Percentiles rank a stretch among this genome's conserved stretches.
phyloP scores from a whole-genome alignment of 1,140 invertebrate genomes.

The Bursaphelenchus mucronatus region DNA sequence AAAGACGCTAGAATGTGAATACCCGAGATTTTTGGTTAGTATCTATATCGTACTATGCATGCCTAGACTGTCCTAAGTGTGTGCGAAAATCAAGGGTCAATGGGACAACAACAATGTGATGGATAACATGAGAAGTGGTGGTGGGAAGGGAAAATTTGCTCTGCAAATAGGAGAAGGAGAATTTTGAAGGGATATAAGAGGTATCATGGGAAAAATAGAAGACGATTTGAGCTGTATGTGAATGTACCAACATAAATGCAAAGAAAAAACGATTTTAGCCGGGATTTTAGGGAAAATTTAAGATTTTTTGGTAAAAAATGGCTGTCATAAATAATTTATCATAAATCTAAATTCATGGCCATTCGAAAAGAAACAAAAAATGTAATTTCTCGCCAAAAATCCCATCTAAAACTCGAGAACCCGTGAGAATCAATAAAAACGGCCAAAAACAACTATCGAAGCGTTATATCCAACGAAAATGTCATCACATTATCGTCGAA shows the following conservation, averaged over 20 bases:
- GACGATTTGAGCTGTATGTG: neutral
- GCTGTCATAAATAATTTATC: slow-evolving; percentile 5
- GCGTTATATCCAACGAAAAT: neutral
- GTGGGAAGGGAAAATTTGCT: neutral
- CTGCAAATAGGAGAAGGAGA: neutral
- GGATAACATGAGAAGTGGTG: neutral
- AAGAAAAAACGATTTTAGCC: neutral
- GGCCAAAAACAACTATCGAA: slow-evolving; percentile 4
- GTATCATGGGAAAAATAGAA: neutral
- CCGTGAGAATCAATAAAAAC: neutral
- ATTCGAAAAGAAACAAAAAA: slow-evolving; percentile 1
- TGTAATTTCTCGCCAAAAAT: neutral
- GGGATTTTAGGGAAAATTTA: slow-evolving; percentile 1
- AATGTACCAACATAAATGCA: neutral
- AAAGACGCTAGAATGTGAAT: neutral
- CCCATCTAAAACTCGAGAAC: neutral
- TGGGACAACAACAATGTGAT: neutral
- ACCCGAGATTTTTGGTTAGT: neutral
- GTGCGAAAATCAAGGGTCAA: neutral
- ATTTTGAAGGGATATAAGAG: slow-evolving; percentile 5
- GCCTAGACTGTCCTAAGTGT: neutral
- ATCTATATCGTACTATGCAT: neutral
- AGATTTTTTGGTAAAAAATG: slow-evolving; percentile 8
- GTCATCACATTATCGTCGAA: slow-evolving; percentile 9
- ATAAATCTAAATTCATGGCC: slow-evolving; percentile 2